These are phyloP conservation scores for Ecdyonurus torrentis DNA, from an alignment of 2,888 invertebrate genomes.

Conservation along the genomic window DNA sequence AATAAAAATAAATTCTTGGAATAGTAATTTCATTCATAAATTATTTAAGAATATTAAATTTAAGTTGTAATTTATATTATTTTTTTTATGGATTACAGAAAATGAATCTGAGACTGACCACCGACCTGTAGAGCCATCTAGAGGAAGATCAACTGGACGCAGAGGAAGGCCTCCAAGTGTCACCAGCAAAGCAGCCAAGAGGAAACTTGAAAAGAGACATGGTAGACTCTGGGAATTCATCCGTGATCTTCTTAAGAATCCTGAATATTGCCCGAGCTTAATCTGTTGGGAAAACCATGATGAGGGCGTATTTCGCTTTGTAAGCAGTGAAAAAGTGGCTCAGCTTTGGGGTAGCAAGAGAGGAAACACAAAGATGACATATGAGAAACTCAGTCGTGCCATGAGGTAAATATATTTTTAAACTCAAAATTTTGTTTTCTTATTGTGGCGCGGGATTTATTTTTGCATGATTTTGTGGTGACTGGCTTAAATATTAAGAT, in stretches of 20 bases:
- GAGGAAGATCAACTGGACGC: not conserved
- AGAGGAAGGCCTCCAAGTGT: not conserved
- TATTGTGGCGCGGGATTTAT: too few species aligned
- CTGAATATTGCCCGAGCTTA: slow-evolving; percentile 57
- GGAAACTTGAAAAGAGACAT: slow-evolving; percentile 22
- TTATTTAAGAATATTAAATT: too few species aligned
- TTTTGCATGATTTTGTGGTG: too few species aligned
- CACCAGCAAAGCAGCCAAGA: not conserved
- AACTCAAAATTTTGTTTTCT: too few species aligned
- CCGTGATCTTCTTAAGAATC: slow-evolving; percentile 57
- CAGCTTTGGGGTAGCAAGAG: slow-evolving; percentile 75
- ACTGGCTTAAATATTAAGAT: too few species aligned
- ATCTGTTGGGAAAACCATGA: slow-evolving; percentile 79
- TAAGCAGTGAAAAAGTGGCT: slow-evolving; percentile 72
- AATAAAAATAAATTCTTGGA: not conserved
- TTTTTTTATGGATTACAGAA: not conserved
- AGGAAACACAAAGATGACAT: slow-evolving; percentile 78
- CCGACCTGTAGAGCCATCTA: not conserved
- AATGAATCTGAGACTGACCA: not conserved
- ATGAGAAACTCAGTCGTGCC: slow-evolving; percentile 80
- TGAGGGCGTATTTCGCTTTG: slow-evolving; percentile 72
- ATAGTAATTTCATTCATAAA: too few species aligned
- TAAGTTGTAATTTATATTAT: not conserved
- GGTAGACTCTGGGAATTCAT: slow-evolving; percentile 66
- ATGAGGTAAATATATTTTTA: too few species aligned